These are phyloP conservation scores for Aldabrachelys gigantea DNA, from an alignment of 2,113 vertebrate species.

Conservation along the genomic window DNA sequence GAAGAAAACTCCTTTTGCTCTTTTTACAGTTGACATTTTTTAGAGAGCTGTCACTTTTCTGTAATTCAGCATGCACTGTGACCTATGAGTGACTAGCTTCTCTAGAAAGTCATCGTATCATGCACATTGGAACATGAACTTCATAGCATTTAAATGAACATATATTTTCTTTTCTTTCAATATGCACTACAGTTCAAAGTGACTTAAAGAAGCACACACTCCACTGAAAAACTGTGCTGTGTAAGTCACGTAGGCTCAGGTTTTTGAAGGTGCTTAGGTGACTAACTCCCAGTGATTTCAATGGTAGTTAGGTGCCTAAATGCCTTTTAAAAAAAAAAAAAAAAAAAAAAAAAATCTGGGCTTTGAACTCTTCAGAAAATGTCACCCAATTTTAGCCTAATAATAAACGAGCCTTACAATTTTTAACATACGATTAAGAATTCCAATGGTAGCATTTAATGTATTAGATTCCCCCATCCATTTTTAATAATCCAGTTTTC, in stretches of 20 bases:
- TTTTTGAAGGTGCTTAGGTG: neutral
- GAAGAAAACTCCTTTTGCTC: neutral
- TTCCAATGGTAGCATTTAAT: no score
- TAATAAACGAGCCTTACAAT: neutral
- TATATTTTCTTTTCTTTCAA: neutral
- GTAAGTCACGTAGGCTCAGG: neutral
- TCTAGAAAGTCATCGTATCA: neutral
- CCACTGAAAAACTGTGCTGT: neutral
- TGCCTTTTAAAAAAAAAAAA: neutral
- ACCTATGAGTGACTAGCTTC: neutral
- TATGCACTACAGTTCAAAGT: neutral
- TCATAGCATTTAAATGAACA: neutral
- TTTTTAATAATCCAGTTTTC: neutral
- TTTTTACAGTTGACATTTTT: neutral
- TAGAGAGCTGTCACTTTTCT: neutral
- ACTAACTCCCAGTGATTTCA: neutral
- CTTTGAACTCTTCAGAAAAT: neutral
- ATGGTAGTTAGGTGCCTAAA: neutral
- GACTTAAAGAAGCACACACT: neutral
- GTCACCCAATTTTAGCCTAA: neutral
- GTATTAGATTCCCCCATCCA: neutral
- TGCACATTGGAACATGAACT: neutral
- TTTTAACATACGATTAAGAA: neutral
- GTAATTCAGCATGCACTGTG: neutral
- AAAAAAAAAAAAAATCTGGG: neutral